phyloP scores from a whole-genome alignment of 1,140 invertebrate species.

The Tetranychus cinnabarinus region DNA sequence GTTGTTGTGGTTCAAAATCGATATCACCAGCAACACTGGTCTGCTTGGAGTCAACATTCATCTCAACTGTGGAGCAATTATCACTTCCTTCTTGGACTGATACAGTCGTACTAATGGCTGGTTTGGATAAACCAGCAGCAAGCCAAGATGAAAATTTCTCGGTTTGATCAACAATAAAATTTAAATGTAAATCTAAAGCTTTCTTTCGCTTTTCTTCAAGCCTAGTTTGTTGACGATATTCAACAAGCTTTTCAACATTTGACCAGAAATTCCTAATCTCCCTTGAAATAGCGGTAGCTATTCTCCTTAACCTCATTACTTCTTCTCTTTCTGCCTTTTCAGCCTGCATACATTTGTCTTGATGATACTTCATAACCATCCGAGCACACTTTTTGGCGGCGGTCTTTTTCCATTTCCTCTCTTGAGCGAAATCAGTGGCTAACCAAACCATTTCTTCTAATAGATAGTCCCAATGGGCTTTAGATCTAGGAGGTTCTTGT shows the following conservation, averaged over 20 bases:
- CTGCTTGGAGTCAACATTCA: not conserved
- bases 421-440: conserved; percentile 85
- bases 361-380: conserved; percentile 86
- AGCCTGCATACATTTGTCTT: conserved; percentile 68
- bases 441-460: conserved; percentile 97
- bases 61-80: conserved; percentile 11
- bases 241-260: conserved; percentile 86
- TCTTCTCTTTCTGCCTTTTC: conserved; percentile 76
- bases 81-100: not conserved
- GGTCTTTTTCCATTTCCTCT: conserved; percentile 89
- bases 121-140: conserved; percentile 51
- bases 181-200: conserved; percentile 84
- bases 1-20: conserved; percentile 46
- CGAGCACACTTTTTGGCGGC: conserved; percentile 58
- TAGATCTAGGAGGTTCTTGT: conserved; percentile 59
- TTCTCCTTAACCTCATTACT: conserved; percentile 54
- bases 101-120: not conserved
- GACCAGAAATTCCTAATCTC: conserved; percentile 85
- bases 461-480: conserved; percentile 97
- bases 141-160: conserved; percentile 85
- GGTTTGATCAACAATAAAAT: conserved; percentile 94
- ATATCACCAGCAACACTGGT: conserved; percentile 18
- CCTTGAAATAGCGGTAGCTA: conserved; percentile 70
- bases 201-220: conserved; percentile 85
- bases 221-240: conserved; percentile 74